phyloP scores from a whole-genome alignment of 1,140 invertebrate genomes.

The Musca domestica region DNA sequence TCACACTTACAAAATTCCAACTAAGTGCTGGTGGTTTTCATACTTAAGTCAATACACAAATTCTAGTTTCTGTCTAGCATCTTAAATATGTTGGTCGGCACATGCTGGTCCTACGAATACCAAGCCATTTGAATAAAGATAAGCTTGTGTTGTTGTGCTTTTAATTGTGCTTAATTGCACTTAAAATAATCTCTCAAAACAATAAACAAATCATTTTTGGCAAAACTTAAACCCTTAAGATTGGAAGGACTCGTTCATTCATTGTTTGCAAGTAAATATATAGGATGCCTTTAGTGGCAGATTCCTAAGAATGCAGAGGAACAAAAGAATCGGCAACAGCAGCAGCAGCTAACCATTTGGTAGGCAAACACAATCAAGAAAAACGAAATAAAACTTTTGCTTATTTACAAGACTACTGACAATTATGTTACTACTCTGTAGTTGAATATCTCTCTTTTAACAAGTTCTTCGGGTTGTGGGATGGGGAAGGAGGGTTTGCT shows the following conservation, averaged over 20 bases:
- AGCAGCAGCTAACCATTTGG: background rate
- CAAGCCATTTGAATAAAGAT: too few species aligned
- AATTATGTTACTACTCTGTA: background rate
- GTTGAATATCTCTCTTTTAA: too few species aligned
- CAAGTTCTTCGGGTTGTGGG: background rate
- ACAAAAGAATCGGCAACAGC: background rate
- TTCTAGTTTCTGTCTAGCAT: too few species aligned
- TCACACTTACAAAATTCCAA: too few species aligned
- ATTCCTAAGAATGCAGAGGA: background rate
- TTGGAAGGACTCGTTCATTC: background rate
- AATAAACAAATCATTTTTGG: constrained; percentile 18
- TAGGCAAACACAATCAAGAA: background rate
- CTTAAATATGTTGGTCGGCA: too few species aligned
- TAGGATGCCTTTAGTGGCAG: too few species aligned
- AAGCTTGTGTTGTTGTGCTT: background rate
- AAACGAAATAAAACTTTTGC: background rate
- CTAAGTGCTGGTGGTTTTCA: too few species aligned
- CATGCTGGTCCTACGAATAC: too few species aligned
- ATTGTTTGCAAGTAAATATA: too few species aligned
- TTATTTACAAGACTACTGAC: background rate
- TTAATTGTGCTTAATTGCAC: constrained; percentile 20
- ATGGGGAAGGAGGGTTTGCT: background rate
- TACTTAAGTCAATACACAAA: too few species aligned
- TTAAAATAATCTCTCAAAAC: constrained; percentile 20
- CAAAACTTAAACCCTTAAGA: background rate